Conservation (phyloP, 2,888 invertebrate species). For the Andrena haemorrhoa region DNA sequence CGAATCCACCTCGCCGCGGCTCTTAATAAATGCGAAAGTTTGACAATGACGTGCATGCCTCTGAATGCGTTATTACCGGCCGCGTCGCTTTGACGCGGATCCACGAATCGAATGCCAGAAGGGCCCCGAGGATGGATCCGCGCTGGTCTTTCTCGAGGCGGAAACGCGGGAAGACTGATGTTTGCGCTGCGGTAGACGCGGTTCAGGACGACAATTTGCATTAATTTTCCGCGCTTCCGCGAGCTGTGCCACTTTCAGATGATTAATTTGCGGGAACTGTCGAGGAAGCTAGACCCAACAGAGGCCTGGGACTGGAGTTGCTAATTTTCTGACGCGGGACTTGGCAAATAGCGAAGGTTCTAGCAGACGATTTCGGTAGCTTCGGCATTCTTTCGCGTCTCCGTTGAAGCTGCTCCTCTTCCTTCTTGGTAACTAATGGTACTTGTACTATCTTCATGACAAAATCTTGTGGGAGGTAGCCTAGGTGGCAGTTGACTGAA, state of each 20-base stretch:
- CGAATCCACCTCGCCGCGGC: slow-evolving; percentile 10
- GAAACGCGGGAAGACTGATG: neutral
- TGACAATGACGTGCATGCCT: slow-evolving; percentile 28
- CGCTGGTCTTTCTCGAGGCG: neutral
- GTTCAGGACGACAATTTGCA: slow-evolving; percentile 33
- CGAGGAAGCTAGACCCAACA: neutral
- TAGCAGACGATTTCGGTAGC: neutral
- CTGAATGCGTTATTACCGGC: slow-evolving; percentile 31
- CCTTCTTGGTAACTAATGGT: no score
- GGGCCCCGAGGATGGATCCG: neutral
- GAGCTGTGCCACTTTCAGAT: slow-evolving; percentile 7
- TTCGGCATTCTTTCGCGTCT: neutral
- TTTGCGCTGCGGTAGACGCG: slow-evolving; percentile 9
- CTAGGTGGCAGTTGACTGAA: no score
- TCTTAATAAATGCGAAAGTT: slow-evolving; percentile 48
- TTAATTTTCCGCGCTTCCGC: slow-evolving; percentile 35
- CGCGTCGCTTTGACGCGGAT: neutral
- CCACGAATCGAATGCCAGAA: slow-evolving; percentile 1
- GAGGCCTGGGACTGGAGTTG: neutral
- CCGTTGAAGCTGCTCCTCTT: no score
- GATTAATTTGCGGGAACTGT: slow-evolving; percentile 25
- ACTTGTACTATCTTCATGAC: no score
- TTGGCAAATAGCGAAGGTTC: slow-evolving; percentile 1
- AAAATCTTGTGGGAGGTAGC: no score
- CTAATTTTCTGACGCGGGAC: slow-evolving; percentile 5